phyloP scores from a whole-genome alignment of 2,113 vertebrate genomes.

The Murina feae region DNA sequence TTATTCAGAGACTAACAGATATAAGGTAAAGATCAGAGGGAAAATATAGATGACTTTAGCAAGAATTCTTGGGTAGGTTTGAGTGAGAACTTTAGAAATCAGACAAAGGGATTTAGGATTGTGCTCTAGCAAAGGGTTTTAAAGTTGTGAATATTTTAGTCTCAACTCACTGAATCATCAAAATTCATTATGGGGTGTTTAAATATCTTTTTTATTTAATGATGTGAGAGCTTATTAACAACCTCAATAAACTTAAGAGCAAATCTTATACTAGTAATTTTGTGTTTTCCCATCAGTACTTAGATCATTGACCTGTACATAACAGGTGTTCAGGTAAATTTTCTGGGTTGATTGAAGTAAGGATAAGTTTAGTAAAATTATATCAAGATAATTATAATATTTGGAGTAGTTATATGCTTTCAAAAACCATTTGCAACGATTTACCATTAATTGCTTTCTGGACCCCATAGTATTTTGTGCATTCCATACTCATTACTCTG shows the following conservation, averaged over 20 bases:
- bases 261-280: neutral
- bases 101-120: neutral
- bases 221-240: neutral
- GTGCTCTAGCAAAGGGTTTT: neutral
- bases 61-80: neutral
- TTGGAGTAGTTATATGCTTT: neutral
- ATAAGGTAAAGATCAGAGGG: neutral
- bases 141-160: neutral
- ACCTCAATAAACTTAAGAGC: neutral
- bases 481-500: neutral
- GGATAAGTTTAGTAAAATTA: neutral
- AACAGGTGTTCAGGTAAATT: neutral
- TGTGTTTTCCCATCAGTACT: neutral
- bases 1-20: neutral
- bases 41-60: neutral
- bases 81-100: neutral
- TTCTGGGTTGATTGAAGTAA: neutral
- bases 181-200: neutral
- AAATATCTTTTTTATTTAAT: neutral
- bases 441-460: neutral
- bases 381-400: neutral
- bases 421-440: neutral
- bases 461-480: neutral
- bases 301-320: neutral
- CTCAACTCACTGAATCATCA: neutral